These are phyloP conservation scores for Schrankia costaestrigalis DNA, from an alignment of 2,888 invertebrate species.

Conservation along the genomic window DNA sequence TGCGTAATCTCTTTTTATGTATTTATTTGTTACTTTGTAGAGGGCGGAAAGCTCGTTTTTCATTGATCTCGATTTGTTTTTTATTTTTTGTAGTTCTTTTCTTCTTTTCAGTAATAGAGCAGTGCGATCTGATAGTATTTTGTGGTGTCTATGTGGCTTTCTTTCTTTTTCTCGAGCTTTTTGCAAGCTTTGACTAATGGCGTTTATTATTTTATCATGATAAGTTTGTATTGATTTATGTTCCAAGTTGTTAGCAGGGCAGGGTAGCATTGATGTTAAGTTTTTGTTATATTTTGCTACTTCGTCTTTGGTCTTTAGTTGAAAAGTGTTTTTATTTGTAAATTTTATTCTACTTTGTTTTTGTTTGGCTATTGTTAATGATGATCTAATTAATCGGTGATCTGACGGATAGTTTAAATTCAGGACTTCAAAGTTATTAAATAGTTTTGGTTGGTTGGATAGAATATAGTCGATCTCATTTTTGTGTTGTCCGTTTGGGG, in stretches of 20 bases:
- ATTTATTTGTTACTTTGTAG: background rate
- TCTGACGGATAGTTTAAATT: background rate
- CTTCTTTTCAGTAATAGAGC: background rate
- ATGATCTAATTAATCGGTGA: background rate
- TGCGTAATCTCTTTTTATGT: background rate
- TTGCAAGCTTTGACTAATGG: constrained; percentile 1
- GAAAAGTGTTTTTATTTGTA: background rate
- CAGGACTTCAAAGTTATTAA: background rate
- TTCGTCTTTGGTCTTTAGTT: constrained; percentile 1
- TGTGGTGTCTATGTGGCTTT: constrained; percentile 1
- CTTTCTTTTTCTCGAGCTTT: background rate
- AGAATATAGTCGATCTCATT: constrained; percentile 3
- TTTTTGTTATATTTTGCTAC: background rate
- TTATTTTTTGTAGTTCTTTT: background rate
- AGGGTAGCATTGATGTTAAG: background rate
- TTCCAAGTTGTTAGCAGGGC: background rate
- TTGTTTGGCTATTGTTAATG: background rate
- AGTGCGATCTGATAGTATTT: constrained; percentile 7
- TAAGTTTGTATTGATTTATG: background rate
- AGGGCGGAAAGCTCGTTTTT: background rate
- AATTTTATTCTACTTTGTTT: background rate
- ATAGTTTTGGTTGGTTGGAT: background rate
- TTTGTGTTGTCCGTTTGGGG: background rate
- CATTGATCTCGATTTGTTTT: background rate
- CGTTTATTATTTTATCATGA: constrained; percentile 6